Evolutionary conservation across 2,888 invertebrate genomes (phyloP), one percentile per base, ranked within the genome.

Genomic region (Agrotis puta): DNA sequence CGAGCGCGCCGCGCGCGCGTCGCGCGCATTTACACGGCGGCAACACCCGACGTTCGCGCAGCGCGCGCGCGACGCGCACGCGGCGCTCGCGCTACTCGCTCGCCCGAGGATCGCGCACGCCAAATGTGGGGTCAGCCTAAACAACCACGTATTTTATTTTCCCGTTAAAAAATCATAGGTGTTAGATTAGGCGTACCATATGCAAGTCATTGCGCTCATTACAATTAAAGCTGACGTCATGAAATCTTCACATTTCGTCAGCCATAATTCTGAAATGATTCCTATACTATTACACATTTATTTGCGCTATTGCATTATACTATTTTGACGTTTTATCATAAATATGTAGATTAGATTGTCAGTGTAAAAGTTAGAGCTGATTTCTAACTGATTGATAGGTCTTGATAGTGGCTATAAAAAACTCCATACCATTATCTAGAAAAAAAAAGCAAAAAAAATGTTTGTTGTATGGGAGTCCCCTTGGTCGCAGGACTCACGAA

Each of bases 121-220:
- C n/a, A n/a, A n/a, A n/a, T n/a, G n/a, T n/a, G n/a, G n/a, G n/a
- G n/a, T n/a, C n/a, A n/a, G n/a, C n/a, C n/a, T n/a, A 20, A 53
- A 51, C 9, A 27, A 50, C 24, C 24, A 53, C 53, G 27, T 61
- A 48, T 24, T 64, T n/a, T 20, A n/a, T 48, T 45, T 33, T 20
- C n/a, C 1, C 7, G 11, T 61, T 45, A 20, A 3, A 14, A 27
- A 11, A 20, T n/a, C 16, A 9, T n/a, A 51, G 48, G 54, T 68
- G 59, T 76, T 45, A n/a, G 53, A 47, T 68, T 73, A 6, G 18
- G 14, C 13, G 5, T 18, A 45, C 3, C 2, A 3, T 20, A 76
- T 53, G 71, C 51, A 77, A 77, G 77, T 75, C 71, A 71, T 70
- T 58, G 57, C 7, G 43, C 43, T 54, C 57, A 63, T 58, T 64